phyloP scores from a whole-genome alignment of 2,888 invertebrate genomes.

The Catocala nupta region DNA sequence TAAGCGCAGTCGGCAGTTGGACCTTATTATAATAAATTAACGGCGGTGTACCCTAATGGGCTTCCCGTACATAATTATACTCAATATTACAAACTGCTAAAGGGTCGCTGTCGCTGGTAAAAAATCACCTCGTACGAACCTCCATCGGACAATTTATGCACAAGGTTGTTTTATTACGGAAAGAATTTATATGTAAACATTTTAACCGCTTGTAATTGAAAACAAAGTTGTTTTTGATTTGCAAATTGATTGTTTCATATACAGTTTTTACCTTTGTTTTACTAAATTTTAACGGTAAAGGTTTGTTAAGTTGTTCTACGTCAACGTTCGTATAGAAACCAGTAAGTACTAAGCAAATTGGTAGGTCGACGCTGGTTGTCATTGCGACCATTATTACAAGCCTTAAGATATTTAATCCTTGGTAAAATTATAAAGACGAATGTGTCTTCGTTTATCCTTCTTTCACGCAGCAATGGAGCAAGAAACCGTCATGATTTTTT shows the following conservation, averaged over 20 bases:
- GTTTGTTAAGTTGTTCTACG: too few relatives aligned
- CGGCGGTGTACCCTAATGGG: constrained; percentile 78
- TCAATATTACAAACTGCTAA: constrained; percentile 73
- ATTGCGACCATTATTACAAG: too few relatives aligned
- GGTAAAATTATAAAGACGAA: too few relatives aligned
- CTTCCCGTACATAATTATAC: constrained; percentile 75
- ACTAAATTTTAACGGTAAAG: constrained; percentile 6
- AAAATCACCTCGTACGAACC: constrained; percentile 56
- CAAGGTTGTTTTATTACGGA: constrained; percentile 53
- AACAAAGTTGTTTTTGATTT: constrained; percentile 54
- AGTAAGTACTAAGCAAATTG: too few relatives aligned
- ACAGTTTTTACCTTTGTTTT: constrained; percentile 18
- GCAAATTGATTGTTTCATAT: constrained; percentile 40
- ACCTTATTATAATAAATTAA: constrained; percentile 85
- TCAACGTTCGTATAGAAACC: too few relatives aligned
- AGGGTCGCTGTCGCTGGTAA: constrained; percentile 68
- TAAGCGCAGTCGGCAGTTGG: constrained; percentile 79
- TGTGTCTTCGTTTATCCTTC: too few relatives aligned
- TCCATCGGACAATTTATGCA: constrained; percentile 47
- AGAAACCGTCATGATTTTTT: too few relatives aligned
- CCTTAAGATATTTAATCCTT: too few relatives aligned
- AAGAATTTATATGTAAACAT: constrained; percentile 54
- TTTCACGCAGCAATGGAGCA: too few relatives aligned
- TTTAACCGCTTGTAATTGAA: constrained; percentile 49
- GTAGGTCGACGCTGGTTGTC: too few relatives aligned